phyloP scores from a whole-genome alignment of 2,113 vertebrate genomes.

The Pomatorhinus ruficollis region DNA sequence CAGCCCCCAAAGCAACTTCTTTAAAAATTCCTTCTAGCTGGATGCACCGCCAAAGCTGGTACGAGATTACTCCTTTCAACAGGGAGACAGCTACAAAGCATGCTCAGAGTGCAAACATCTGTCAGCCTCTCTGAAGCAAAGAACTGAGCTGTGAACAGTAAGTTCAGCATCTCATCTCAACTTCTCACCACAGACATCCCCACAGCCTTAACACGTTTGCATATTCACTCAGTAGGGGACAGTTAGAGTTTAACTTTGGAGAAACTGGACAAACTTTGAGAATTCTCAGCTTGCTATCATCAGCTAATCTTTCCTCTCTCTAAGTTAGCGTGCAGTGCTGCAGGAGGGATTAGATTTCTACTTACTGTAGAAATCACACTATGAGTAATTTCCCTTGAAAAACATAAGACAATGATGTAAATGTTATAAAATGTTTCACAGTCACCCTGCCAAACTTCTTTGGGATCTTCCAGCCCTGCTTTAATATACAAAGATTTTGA shows the following conservation, averaged over 20 bases:
- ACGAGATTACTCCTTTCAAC: not conserved
- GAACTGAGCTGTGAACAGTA: not conserved
- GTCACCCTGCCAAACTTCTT: conserved; percentile 36
- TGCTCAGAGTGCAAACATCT: not conserved
- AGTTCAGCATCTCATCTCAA: not conserved
- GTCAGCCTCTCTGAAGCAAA: not conserved
- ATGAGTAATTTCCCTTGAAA: conserved; percentile 68
- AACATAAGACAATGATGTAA: conserved; percentile 66
- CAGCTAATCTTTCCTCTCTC: not conserved
- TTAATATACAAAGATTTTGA: conserved; percentile 26
- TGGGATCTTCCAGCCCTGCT: conserved; percentile 24
- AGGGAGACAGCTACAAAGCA: not conserved
- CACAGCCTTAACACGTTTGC: not conserved
- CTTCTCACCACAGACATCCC: not conserved
- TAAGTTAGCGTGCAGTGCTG: not conserved
- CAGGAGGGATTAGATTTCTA: not conserved
- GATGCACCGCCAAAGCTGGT: not conserved
- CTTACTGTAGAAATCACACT: conserved; percentile 7
- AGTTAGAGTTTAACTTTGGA: not conserved
- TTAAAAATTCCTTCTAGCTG: not conserved
- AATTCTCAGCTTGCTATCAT: not conserved
- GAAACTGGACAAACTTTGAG: not conserved
- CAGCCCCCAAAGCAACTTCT: not conserved
- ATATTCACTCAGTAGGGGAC: not conserved
- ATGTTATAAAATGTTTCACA: conserved; percentile 57